These are phyloP conservation scores for Protonibea diacanthus DNA, from an alignment of 2,797 vertebrate genomes.

Conservation along the genomic window DNA sequence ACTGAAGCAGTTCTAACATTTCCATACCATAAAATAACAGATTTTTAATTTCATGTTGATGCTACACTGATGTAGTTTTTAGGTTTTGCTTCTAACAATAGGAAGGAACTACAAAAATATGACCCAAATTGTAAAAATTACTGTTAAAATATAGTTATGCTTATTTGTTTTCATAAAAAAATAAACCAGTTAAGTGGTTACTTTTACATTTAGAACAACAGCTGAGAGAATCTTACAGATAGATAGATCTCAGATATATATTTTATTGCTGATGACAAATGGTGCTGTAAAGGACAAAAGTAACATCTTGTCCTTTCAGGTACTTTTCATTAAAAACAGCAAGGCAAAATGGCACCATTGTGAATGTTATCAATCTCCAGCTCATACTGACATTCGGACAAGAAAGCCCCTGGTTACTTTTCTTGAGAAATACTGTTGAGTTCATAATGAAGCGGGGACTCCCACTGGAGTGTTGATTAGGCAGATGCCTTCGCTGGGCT, in stretches of 20 bases:
- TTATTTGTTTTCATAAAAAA: too few relatives aligned
- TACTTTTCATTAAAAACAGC: conserved; percentile 70
- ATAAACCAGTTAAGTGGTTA: too few relatives aligned
- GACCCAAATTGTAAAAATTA: too few relatives aligned
- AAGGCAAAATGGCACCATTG: conserved; percentile 65
- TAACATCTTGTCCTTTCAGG: conserved; percentile 49
- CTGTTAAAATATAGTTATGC: too few relatives aligned
- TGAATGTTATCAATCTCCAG: conserved; percentile 55
- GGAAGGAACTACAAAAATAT: too few relatives aligned
- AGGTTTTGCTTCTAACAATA: too few relatives aligned
- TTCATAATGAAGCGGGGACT: conserved; percentile 75
- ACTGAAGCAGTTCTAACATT: too few relatives aligned
- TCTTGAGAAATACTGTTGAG: conserved; percentile 71
- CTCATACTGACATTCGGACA: conserved; percentile 70
- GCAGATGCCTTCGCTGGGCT: conserved; percentile 74
- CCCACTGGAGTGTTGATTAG: conserved; percentile 81
- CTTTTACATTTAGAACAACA: too few relatives aligned
- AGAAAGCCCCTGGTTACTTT: conserved; percentile 74
- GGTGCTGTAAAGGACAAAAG: neutral
- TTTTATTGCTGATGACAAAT: conserved; percentile 21
- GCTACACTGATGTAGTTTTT: too few relatives aligned
- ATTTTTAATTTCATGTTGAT: too few relatives aligned
- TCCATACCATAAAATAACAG: too few relatives aligned
- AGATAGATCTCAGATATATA: neutral
- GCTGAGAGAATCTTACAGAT: too few relatives aligned